phyloP scores from a whole-genome alignment of 2,797 vertebrate genomes.

The Orientallactaga sibirica region DNA sequence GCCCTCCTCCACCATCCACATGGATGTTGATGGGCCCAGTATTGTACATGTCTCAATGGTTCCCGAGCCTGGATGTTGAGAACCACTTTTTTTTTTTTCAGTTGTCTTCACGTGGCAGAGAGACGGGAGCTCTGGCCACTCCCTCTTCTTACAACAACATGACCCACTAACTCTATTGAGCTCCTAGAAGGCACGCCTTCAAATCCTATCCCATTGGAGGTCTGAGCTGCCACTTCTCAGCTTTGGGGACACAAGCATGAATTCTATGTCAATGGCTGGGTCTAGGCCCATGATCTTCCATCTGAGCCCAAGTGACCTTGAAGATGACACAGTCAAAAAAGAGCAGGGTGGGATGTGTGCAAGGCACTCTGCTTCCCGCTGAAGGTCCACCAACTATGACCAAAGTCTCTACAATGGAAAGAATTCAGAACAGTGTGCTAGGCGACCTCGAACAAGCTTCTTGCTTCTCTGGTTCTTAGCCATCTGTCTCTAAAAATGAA shows the following conservation, averaged over 20 bases:
- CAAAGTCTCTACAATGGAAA: not conserved
- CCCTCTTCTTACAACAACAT: not conserved
- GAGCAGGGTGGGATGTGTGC: not conserved
- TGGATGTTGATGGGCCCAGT: no score
- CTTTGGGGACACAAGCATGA: not conserved
- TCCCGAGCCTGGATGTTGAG: no score
- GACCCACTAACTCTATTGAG: not conserved
- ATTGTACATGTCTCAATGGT: no score
- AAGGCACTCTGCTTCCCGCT: no score
- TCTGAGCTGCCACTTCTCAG: not conserved
- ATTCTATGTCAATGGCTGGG: not conserved
- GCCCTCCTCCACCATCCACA: no score
- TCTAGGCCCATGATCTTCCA: not conserved
- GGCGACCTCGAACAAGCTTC: not conserved
- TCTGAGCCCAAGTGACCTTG: not conserved
- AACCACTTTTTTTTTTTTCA: no score
- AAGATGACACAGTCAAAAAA: not conserved
- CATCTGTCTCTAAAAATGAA: not conserved
- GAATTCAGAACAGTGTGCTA: not conserved
- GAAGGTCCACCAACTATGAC: fast-evolving
- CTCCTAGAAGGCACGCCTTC: not conserved
- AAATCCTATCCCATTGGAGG: not conserved
- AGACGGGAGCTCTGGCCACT: not conserved
- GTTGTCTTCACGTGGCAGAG: not conserved
- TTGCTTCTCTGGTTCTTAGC: not conserved